Percentiles rank a stretch among this genome's conserved stretches.
Conservation (phyloP, 2,888 invertebrate genomes). For the Melanargia galathea region DNA sequence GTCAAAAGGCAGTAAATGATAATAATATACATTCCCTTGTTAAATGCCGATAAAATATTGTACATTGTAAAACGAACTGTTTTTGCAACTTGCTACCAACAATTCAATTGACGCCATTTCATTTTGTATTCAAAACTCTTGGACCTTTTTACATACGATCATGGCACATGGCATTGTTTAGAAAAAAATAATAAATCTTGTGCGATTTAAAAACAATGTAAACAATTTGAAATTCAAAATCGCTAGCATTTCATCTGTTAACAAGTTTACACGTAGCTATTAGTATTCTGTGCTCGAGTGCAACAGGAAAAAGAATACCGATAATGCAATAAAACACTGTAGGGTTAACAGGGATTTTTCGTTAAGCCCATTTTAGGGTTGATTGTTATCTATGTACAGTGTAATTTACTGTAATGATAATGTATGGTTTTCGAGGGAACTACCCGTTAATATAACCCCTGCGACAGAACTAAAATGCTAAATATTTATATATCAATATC, state of each 20-base stretch:
- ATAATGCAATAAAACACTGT: constrained; percentile 26
- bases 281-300: constrained; percentile 36
- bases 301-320: constrained; percentile 33
- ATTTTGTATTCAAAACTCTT: constrained; percentile 7
- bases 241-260: constrained; percentile 29
- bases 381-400: constrained; percentile 17
- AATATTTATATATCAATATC: too few relatives aligned
- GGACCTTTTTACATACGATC: not conserved
- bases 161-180: constrained; percentile 9
- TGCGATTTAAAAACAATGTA: constrained; percentile 33
- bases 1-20: too few relatives aligned
- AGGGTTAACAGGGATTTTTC: constrained; percentile 28
- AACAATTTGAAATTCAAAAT: constrained; percentile 28
- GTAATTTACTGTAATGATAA: not conserved
- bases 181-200: constrained; percentile 23
- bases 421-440: not conserved
- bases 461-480: not conserved
- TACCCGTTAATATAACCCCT: too few relatives aligned
- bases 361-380: constrained; percentile 22
- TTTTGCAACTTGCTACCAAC: not conserved
- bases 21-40: too few relatives aligned
- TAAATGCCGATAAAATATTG: too few relatives aligned
- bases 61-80: too few relatives aligned
- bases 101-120: not conserved
- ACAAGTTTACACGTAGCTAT: constrained; percentile 32